phyloP scores from a whole-genome alignment of 23 tunicate species.

The Clavelina lepadiformis region DNA sequence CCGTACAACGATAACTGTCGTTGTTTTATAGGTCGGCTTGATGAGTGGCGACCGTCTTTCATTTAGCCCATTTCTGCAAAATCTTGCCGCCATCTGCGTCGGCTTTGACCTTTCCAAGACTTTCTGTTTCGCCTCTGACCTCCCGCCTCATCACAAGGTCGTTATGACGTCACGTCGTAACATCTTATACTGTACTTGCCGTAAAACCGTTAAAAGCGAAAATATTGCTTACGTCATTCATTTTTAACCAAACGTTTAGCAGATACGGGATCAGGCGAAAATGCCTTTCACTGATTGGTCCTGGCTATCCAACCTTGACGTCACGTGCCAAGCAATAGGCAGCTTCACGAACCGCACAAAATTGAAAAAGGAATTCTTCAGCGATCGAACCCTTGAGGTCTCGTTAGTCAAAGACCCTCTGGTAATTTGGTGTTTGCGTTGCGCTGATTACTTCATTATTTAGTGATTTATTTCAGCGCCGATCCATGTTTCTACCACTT shows the following conservation, averaged over 20 bases:
- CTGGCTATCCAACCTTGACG: conserved; percentile 52
- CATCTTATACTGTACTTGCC: too few relatives aligned
- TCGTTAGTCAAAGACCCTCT: conserved; percentile 5
- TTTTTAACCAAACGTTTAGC: background rate
- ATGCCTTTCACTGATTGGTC: conserved; percentile 27
- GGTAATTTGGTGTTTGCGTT: conserved; percentile 5
- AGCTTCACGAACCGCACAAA: conserved; percentile 14
- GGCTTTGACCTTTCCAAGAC: conserved; percentile 57
- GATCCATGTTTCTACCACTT: too few relatives aligned
- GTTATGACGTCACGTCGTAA: too few relatives aligned
- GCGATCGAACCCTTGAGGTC: background rate
- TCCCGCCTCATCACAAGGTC: conserved; percentile 61
- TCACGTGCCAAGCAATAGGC: conserved; percentile 10
- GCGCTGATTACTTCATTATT: too few relatives aligned
- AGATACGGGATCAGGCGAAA: background rate
- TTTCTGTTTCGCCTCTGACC: conserved; percentile 34
- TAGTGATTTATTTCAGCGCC: too few relatives aligned
- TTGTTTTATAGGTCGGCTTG: conserved; percentile 21
- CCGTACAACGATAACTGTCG: background rate
- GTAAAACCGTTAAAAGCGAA: too few relatives aligned
- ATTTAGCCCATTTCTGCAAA: conserved; percentile 55
- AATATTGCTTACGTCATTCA: background rate
- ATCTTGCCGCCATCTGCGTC: conserved; percentile 50
- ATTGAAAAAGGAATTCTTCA: background rate
- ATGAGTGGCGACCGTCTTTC: conserved; percentile 73